Evolutionary conservation across 2,113 vertebrate genomes (phyloP).

Genomic region (Amphiprion ocellaris): DNA sequence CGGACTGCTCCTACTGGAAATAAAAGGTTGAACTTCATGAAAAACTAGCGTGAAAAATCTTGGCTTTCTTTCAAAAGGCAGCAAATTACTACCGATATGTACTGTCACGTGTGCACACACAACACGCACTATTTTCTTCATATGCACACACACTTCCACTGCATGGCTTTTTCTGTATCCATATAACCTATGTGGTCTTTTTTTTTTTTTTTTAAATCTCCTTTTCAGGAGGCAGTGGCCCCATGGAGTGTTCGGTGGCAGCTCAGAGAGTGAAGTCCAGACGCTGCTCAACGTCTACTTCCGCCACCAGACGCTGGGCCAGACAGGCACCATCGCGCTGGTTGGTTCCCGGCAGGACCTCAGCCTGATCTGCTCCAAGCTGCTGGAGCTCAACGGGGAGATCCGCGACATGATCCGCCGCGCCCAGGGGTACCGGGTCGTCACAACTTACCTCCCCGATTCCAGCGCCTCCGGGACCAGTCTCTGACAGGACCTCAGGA

Average conservation of each 20-base stretch:
- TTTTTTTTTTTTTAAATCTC: neutral
- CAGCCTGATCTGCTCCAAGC: slow-evolving; percentile 93
- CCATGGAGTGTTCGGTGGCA: slow-evolving; percentile 94
- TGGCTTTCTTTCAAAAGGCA: too few relatives aligned
- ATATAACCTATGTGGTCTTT: neutral
- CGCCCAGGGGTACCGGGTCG: slow-evolving; percentile 94
- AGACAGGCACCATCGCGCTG: slow-evolving; percentile 96
- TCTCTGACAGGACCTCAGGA: slow-evolving; percentile 94
- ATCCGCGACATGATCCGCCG: slow-evolving; percentile 97
- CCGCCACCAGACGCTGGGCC: slow-evolving; percentile 97
- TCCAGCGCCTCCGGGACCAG: slow-evolving; percentile 94
- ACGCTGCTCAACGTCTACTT: slow-evolving; percentile 98
- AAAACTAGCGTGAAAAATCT: too few relatives aligned
- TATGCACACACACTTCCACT: too few relatives aligned
- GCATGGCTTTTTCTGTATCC: too few relatives aligned
- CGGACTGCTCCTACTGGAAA: neutral
- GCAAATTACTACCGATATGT: neutral
- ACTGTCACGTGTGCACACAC: too few relatives aligned
- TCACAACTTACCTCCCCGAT: slow-evolving; percentile 95
- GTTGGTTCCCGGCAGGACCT: slow-evolving; percentile 98
- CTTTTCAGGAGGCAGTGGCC: slow-evolving; percentile 93
- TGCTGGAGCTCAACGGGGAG: slow-evolving; percentile 97
- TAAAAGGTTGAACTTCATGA: neutral
- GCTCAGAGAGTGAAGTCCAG: slow-evolving; percentile 95
- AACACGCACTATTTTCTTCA: too few relatives aligned